These are phyloP conservation scores for Cerastis leucographa DNA, from an alignment of 2,888 invertebrate species.

Conservation along the genomic window DNA sequence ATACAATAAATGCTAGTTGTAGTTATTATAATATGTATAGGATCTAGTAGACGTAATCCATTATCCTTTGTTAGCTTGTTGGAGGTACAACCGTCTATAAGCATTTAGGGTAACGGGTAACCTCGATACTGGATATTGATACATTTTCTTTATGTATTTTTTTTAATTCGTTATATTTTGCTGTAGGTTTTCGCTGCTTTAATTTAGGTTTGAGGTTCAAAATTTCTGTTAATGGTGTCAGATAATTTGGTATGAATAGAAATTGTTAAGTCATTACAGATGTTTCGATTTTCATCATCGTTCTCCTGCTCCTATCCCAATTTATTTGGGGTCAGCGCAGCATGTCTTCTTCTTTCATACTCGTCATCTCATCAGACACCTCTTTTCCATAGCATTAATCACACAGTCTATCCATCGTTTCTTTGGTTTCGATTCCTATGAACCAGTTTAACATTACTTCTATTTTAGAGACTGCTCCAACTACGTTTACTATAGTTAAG, in stretches of 20 bases:
- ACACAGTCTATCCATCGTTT: too few relatives aligned
- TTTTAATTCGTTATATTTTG: too few relatives aligned
- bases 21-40: background rate
- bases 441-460: background rate
- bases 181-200: constrained; percentile 2
- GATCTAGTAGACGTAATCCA: constrained; percentile 41
- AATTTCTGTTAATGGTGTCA: background rate
- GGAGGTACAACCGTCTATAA: constrained; percentile 19
- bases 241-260: too few relatives aligned
- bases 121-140: constrained; percentile 30
- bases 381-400: too few relatives aligned
- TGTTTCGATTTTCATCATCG: background rate
- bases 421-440: background rate
- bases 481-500: background rate
- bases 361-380: too few relatives aligned
- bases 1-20: constrained; percentile 10
- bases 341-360: too few relatives aligned
- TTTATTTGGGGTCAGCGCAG: too few relatives aligned
- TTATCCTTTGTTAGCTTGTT: constrained; percentile 37
- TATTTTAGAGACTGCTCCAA: background rate
- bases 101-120: constrained; percentile 44
- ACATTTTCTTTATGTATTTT: too few relatives aligned
- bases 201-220: constrained; percentile 11
- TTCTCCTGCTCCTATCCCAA: too few relatives aligned
- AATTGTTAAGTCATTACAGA: too few relatives aligned